A percentile compares a stretch with the other conserved stretches of the same genome.
These are phyloP conservation scores for Galerucella calmariensis DNA, from an alignment of 2,888 invertebrate species.

Conservation along the genomic window DNA sequence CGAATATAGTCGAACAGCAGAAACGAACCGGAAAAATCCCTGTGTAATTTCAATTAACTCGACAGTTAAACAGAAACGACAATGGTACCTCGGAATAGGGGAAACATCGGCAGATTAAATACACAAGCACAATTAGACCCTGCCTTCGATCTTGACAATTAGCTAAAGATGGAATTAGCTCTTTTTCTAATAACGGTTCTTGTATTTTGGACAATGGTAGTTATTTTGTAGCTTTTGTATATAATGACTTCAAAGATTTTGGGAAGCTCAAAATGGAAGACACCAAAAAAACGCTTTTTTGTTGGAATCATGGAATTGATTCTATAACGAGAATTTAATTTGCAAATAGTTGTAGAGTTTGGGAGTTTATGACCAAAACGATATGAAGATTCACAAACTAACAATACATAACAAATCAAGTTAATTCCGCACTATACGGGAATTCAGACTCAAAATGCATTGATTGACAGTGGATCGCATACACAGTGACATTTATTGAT, in stretches of 20 bases:
- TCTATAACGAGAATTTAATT: too few species aligned
- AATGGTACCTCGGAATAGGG: conserved; percentile 40
- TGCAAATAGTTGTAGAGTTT: too few species aligned
- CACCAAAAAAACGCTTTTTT: too few species aligned
- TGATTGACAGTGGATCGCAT: too few species aligned
- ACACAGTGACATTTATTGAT: too few species aligned
- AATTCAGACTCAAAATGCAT: too few species aligned
- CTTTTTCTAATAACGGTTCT: conserved; percentile 12
- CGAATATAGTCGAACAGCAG: conserved; percentile 18
- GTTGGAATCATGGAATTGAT: too few species aligned
- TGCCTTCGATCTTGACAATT: conserved; percentile 22
- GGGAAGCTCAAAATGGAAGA: too few species aligned
- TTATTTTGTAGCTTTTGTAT: conserved; percentile 13
- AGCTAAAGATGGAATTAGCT: conserved; percentile 20
- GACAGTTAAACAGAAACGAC: conserved; percentile 40
- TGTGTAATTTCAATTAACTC: conserved; percentile 42
- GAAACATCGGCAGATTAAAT: conserved; percentile 47
- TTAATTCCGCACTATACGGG: too few species aligned
- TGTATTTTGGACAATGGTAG: conserved; percentile 2
- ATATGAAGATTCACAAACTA: too few species aligned
- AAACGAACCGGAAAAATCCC: conserved; percentile 36
- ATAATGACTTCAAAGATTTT: not conserved
- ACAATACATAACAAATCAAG: too few species aligned
- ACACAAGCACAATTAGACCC: conserved; percentile 49
- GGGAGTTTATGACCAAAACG: too few species aligned